Evolutionary conservation across 1,140 invertebrate species (phyloP).

Genomic region (Philopotamus ludificatus): DNA sequence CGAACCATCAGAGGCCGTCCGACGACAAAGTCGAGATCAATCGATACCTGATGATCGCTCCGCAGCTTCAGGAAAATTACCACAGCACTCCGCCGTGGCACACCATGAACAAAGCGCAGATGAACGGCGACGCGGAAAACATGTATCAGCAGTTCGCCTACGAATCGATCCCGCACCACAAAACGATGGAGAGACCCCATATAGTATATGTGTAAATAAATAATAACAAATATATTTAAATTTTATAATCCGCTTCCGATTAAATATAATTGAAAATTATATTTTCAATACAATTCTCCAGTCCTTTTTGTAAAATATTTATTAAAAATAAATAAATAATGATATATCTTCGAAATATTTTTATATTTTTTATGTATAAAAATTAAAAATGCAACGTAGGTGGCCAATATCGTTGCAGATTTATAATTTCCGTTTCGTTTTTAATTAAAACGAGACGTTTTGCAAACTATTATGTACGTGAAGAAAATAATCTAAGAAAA

Average conservation of each 20-base stretch:
- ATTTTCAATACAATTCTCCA: constrained; percentile 32
- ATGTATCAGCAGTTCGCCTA: constrained; percentile 62
- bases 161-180: constrained; percentile 55
- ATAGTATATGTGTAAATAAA: constrained; percentile 63
- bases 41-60: constrained; percentile 58
- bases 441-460: no score
- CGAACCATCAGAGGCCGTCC: constrained; percentile 49
- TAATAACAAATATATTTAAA: constrained; percentile 12
- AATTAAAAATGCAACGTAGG: constrained; percentile 18
- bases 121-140: constrained; percentile 53
- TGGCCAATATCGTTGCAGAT: not conserved
- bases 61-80: constrained; percentile 58
- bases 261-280: constrained; percentile 27
- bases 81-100: constrained; percentile 60
- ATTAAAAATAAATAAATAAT: constrained; percentile 22
- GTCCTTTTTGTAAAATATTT: constrained; percentile 41
- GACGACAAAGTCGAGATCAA: constrained; percentile 56
- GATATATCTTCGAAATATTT: constrained; percentile 40
- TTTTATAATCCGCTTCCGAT: constrained; percentile 32
- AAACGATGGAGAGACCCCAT: constrained; percentile 59
- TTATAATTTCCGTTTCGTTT: constrained; percentile 10
- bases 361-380: constrained; percentile 42
- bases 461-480: constrained; percentile 22
- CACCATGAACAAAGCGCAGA: constrained; percentile 55
- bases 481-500: constrained; percentile 21